A percentile compares a stretch with the other conserved stretches of the same genome.
These are phyloP conservation scores for Hycleus phaleratus DNA, from an alignment of 1,140 invertebrate genomes.

Conservation along the genomic window DNA sequence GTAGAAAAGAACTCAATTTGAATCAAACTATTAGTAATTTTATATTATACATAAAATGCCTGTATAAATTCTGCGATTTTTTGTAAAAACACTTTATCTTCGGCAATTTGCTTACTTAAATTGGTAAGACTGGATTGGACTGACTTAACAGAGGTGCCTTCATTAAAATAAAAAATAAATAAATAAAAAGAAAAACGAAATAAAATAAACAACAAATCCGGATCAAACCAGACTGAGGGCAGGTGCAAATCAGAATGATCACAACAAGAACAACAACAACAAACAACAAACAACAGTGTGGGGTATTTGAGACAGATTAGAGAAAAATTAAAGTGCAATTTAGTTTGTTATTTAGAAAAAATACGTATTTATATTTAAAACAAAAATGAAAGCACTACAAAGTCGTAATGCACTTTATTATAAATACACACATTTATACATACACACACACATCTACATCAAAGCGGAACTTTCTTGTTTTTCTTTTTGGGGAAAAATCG, in stretches of 20 bases:
- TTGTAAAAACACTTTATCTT: slow-evolving; percentile 36
- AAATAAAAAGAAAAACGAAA: slow-evolving; percentile 38
- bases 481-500: neutral
- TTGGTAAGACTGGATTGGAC: slow-evolving; percentile 42
- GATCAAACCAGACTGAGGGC: slow-evolving; percentile 39
- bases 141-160: slow-evolving; percentile 41
- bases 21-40: slow-evolving; percentile 38
- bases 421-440: too few species aligned
- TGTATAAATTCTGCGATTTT: slow-evolving; percentile 33
- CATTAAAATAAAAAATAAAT: slow-evolving; percentile 31
- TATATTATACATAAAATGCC: slow-evolving; percentile 23
- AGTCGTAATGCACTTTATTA: too few species aligned
- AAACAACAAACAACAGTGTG: neutral
- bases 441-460: too few species aligned
- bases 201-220: slow-evolving; percentile 17
- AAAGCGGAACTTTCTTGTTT: too few species aligned
- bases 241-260: slow-evolving; percentile 25
- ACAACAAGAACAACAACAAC: slow-evolving; percentile 10
- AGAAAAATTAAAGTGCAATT: slow-evolving; percentile 30
- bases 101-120: slow-evolving; percentile 37
- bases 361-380: neutral
- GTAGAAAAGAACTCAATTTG: slow-evolving; percentile 24
- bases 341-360: slow-evolving; percentile 22
- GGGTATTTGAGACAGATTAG: slow-evolving; percentile 4
- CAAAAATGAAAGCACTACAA: too few species aligned